Evolutionary conservation across 2,888 invertebrate species (phyloP).

Genomic region (Microctonus hyperodae): DNA sequence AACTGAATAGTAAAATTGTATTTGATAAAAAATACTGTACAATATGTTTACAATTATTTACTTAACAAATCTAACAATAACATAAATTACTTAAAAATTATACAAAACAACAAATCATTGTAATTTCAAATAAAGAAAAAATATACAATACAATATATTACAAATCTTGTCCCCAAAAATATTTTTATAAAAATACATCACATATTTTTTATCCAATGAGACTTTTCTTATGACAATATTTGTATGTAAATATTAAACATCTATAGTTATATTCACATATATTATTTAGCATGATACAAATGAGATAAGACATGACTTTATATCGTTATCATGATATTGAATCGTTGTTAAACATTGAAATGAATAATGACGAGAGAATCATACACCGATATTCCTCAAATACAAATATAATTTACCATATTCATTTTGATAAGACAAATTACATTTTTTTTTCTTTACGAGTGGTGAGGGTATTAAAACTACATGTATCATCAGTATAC

Average conservation of each 20-base stretch:
- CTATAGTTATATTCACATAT: too few species aligned
- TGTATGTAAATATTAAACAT: background rate
- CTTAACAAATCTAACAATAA: too few species aligned
- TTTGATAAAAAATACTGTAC: too few species aligned
- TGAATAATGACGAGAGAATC: background rate
- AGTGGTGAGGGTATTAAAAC: background rate
- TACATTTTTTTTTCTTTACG: background rate
- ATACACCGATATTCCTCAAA: background rate
- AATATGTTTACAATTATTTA: too few species aligned
- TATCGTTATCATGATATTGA: background rate
- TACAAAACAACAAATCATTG: too few species aligned
- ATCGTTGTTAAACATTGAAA: background rate
- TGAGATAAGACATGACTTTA: background rate
- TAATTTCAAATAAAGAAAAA: too few species aligned
- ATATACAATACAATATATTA: too few species aligned
- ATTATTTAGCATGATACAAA: background rate
- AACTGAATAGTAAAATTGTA: too few species aligned
- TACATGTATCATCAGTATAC: background rate
- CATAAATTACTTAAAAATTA: too few species aligned
- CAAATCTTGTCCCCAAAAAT: too few species aligned
- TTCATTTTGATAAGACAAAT: background rate
- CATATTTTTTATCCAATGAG: too few species aligned
- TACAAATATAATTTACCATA: background rate
- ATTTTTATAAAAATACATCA: too few species aligned
- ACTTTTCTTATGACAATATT: background rate